phyloP scores from a whole-genome alignment of 2,113 vertebrate species.

The Myrmecobius fasciatus region DNA sequence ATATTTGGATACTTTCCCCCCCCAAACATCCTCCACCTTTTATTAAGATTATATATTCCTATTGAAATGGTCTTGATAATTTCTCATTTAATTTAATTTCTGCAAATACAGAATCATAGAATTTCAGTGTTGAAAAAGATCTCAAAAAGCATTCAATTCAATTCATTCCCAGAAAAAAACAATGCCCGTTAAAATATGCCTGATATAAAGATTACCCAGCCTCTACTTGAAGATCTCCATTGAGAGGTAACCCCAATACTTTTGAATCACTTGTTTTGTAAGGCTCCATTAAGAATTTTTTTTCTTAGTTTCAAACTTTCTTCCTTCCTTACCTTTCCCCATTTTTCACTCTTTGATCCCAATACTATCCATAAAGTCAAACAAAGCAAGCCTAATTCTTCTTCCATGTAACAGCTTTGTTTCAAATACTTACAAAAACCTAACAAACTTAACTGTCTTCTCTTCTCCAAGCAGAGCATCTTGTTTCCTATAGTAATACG shows the following conservation, averaged over 20 bases:
- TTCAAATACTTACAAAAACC: not conserved
- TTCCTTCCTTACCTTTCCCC: too few relatives aligned
- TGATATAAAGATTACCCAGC: not conserved
- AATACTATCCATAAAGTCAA: not conserved
- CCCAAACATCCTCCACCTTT: not conserved
- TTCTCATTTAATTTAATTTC: not conserved
- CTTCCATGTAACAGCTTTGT: not conserved
- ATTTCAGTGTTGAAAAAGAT: not conserved
- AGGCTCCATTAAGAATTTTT: not conserved
- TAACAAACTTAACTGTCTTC: not conserved
- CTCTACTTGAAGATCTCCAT: too few relatives aligned
- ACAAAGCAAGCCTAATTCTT: not conserved
- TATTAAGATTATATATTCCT: not conserved
- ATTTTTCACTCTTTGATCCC: not conserved
- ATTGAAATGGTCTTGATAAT: not conserved
- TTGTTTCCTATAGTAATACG: not conserved
- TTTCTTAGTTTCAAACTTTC: not conserved
- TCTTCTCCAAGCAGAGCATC: not conserved
- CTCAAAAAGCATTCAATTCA: not conserved
- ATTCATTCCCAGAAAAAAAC: not conserved
- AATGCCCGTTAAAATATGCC: not conserved
- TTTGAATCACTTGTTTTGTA: not conserved
- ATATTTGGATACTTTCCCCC: not conserved
- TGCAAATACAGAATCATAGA: not conserved
- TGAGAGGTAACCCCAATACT: not conserved